A percentile compares a stretch with the other conserved stretches of the same genome.
phyloP scores from a whole-genome alignment of 2,797 vertebrate species.

The Sebastes oblongus region DNA sequence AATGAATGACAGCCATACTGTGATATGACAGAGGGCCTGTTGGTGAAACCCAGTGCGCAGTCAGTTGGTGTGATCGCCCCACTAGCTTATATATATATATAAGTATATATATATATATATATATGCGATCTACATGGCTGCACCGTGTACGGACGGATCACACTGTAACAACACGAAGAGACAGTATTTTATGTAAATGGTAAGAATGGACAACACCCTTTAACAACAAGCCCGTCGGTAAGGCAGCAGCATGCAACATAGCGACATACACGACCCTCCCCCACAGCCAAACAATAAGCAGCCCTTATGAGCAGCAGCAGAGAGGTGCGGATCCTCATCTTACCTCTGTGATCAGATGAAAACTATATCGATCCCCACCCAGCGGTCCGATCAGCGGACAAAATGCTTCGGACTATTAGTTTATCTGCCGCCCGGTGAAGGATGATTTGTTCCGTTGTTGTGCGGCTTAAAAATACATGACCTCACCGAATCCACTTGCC shows the following conservation, averaged over 20 bases:
- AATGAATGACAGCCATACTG: slow-evolving; percentile 24
- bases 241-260: slow-evolving; percentile 46
- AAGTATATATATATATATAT: too few species aligned
- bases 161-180: neutral
- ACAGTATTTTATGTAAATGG: neutral
- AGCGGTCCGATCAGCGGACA: slow-evolving; percentile 35
- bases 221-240: slow-evolving; percentile 35
- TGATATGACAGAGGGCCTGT: slow-evolving; percentile 31
- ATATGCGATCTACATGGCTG: neutral
- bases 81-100: neutral
- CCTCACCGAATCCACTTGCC: slow-evolving; percentile 78
- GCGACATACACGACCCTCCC: slow-evolving; percentile 76
- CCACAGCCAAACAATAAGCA: slow-evolving; percentile 84
- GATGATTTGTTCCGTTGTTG: slow-evolving; percentile 70
- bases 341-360: slow-evolving; percentile 72
- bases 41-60: slow-evolving; percentile 33
- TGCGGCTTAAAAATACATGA: slow-evolving; percentile 81
- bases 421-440: slow-evolving; percentile 36
- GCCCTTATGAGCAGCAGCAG: slow-evolving; percentile 60
- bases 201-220: neutral
- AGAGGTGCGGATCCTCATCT: slow-evolving; percentile 67
- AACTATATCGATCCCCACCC: slow-evolving; percentile 25
- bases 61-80: slow-evolving; percentile 15
- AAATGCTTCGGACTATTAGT: slow-evolving; percentile 34
- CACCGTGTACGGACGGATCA: neutral